Evolutionary conservation across 2,888 invertebrate species (phyloP), one percentile per base, ranked within the genome.

Genomic region (Orgyia antiqua): DNA sequence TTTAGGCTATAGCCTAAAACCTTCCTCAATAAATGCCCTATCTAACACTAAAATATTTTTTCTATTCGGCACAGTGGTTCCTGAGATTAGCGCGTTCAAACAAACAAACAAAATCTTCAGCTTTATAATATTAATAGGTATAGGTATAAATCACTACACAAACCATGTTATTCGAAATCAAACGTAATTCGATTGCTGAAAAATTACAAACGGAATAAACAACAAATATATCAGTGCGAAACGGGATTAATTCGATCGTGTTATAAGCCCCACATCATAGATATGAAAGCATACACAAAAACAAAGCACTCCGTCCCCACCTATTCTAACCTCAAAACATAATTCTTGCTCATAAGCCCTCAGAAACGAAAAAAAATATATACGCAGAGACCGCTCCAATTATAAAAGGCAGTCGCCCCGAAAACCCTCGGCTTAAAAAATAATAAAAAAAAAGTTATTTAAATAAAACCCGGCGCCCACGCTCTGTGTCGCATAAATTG

Each of bases 401-500:
- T 76, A 83, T 68, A 79, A 82, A 80, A 82, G 76, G 77, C 71
- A 69, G 55, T 55, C 58, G 57, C 65, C 68, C 69, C 64, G 52
- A 71, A 76, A 77, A 68, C 68, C 66, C 68, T 65, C 65, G 65
- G 68, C 58, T 66, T 61, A 56, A 63, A 69, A 70, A 67, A 62
- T 54, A 53, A 61, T 62, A 62, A 62, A 69, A 70, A 77, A 70
- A 77, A 73, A 70, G 69, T 74, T 82, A 82, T 83, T 84, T 84
- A 82, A 82, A 84, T 80, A 84, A 82, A 79, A 78, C 68, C 76
- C 67, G 58, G 63, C 67, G 65, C 64, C 67, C 70, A 58, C 68
- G 64, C 70, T 73, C 68, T 66, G 68, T 78, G 83, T 82, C 83
- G 82, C 86, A 86, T 86, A 86, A 86, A 86, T 86, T 86, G 82